A percentile compares a stretch with the other conserved stretches of the same genome.
Evolutionary conservation across 2,113 vertebrate species (phyloP).

Genomic region (Micromys minutus): DNA sequence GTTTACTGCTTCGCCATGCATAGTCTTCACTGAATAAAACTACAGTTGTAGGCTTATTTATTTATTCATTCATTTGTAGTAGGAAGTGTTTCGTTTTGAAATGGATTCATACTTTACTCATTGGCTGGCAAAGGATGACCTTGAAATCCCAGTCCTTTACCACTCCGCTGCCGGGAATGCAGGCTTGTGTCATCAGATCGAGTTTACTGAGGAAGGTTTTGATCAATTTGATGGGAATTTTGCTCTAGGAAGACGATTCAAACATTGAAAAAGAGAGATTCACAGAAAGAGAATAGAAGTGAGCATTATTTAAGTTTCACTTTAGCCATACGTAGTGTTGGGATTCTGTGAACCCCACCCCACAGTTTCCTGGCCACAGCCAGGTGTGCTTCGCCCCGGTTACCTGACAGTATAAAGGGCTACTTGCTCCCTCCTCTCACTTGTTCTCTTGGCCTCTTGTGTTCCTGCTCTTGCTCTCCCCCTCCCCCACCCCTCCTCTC

Average conservation of each 20-base stretch:
- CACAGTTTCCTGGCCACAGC: no score
- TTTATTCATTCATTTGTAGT: neutral
- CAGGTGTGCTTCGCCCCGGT: no score
- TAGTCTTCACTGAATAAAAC: constrained; percentile 28
- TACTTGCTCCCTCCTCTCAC: no score
- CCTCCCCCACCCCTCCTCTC: no score
- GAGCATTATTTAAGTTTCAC: neutral
- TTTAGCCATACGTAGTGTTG: constrained; percentile 39
- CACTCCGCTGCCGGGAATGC: neutral
- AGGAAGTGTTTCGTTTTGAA: neutral
- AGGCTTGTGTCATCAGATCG: neutral
- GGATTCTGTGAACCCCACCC: no score
- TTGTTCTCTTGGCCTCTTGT: no score
- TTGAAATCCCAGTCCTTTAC: neutral
- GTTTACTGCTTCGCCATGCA: neutral
- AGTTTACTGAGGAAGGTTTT: neutral
- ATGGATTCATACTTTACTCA: neutral
- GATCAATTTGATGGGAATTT: constrained; percentile 23
- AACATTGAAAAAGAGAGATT: neutral
- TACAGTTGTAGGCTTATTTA: neutral
- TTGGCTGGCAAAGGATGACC: neutral
- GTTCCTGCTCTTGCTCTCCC: no score
- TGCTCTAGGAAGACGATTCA: neutral
- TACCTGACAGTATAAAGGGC: no score
- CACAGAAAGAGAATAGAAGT: neutral